Evolutionary conservation across 2,797 vertebrate genomes (phyloP), one percentile per base, ranked within the genome.

Genomic region (Cynopterus sphinx): DNA sequence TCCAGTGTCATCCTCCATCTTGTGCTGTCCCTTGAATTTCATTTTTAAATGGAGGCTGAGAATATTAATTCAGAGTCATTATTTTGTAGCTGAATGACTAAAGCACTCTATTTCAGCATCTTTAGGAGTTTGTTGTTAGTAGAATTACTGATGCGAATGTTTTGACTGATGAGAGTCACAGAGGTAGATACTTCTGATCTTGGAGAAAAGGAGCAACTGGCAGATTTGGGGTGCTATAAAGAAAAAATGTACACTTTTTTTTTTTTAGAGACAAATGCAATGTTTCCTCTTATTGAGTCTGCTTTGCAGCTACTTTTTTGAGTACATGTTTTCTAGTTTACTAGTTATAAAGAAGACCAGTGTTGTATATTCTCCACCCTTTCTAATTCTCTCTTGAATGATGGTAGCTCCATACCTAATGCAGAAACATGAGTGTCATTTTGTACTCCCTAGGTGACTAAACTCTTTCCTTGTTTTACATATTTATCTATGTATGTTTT

Each of bases 111-210:
- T 67, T 12, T 41, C 36, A 24, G 67, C n/a, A 73, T 87, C 26
- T 26, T 81, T 93, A 21, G 39, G 61, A 96, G 39, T 89, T 11
- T 93, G 43, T 65, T 95, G 16, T 41, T 86, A 28, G 5, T 61
- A 95, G 87, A 94, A 89, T 95, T 68, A 79, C 68, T 81, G 24
- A 93, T 75, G 49, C 28, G 73, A 73, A 59, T 51, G 33, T 89
- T 43, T 83, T 94, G 51, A 90, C 39, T 94, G 88, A 95, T 78
- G 70, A 96, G 79, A 97, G 21, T 13, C 13, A 31, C 0, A 2
- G 59, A 31, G 57, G 70, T 0, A 13, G 77, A 70, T 59, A 79
- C 9, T 16, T 95, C 31, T 59, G 7, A 41, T 19, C 31, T 74
- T 94, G 73, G 77, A 87, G 3, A 89, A 61, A 41, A 82, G 49